phyloP scores from a whole-genome alignment of 2,113 vertebrate genomes.

The Serinus canaria region DNA sequence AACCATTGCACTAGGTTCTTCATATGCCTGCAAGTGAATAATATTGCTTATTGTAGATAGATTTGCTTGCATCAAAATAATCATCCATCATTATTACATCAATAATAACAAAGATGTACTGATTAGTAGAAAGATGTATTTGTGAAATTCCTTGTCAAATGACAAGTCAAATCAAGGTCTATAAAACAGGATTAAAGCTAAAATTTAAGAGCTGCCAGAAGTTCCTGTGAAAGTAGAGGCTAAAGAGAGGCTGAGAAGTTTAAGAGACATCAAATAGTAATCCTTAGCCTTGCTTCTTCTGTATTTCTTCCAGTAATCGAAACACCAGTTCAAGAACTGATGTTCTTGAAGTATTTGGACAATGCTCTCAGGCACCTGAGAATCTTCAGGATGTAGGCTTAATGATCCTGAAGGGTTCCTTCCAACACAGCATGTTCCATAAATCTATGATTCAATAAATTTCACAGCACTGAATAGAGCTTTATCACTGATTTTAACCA shows the following conservation, averaged over 20 bases:
- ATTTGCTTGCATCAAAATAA: not conserved
- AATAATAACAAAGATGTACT: not conserved
- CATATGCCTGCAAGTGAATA: not conserved
- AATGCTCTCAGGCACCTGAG: not conserved
- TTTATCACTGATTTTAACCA: not conserved
- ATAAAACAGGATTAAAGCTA: not conserved
- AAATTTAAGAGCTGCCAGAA: not conserved
- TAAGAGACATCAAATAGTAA: not conserved
- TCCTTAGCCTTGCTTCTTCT: not conserved
- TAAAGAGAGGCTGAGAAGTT: not conserved
- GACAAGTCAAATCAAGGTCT: not conserved
- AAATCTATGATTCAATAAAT: not conserved
- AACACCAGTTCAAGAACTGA: not conserved
- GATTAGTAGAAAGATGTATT: not conserved
- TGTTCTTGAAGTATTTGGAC: not conserved
- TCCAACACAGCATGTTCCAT: not conserved
- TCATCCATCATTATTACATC: not conserved
- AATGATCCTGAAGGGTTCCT: not conserved
- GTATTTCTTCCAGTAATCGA: not conserved
- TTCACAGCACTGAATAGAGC: not conserved
- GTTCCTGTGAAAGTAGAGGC: not conserved
- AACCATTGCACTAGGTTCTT: not conserved
- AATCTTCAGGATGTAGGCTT: not conserved
- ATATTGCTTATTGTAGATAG: not conserved
- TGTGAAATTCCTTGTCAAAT: not conserved